A percentile compares a stretch with the other conserved stretches of the same genome.
Conservation (phyloP, 2,113 vertebrate genomes). For the Antigone vipio region DNA sequence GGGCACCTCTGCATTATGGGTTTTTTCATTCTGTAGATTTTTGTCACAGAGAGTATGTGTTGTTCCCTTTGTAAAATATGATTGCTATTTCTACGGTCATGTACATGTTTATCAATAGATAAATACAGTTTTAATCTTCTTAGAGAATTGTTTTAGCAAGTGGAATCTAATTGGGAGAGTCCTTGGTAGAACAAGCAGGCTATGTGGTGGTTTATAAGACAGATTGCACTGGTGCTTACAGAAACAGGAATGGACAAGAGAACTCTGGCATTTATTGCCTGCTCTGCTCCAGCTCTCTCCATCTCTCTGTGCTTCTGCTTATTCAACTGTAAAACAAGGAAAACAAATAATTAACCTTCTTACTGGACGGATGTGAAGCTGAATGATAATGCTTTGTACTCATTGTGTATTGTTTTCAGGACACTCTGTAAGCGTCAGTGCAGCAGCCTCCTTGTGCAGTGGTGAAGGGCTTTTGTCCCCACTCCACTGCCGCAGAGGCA, state of each 20-base stretch:
- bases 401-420: background rate
- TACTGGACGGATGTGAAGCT: background rate
- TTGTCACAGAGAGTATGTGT: background rate
- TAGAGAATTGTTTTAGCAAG: background rate
- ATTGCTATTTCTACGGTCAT: background rate
- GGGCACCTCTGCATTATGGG: background rate
- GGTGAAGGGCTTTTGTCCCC: background rate
- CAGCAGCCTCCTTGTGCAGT: background rate
- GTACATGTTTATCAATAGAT: background rate
- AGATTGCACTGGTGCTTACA: background rate
- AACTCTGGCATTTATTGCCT: constrained; percentile 42
- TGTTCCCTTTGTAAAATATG: background rate
- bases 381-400: constrained; percentile 20
- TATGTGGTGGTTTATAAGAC: background rate
- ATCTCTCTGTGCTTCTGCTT: constrained; percentile 23
- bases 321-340: constrained; percentile 47
- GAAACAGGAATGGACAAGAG: constrained; percentile 7
- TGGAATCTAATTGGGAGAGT: constrained; percentile 22
- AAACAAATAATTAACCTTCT: constrained; percentile 63
- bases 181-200: background rate
- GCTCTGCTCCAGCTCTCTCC: constrained; percentile 17
- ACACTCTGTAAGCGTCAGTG: background rate
- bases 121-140: constrained; percentile 23
- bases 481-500: background rate
- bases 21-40: background rate